Percentiles rank a stretch among this genome's conserved stretches.
Conservation (phyloP, 2,888 invertebrate genomes). For the Stenchaetothrips biformis region DNA sequence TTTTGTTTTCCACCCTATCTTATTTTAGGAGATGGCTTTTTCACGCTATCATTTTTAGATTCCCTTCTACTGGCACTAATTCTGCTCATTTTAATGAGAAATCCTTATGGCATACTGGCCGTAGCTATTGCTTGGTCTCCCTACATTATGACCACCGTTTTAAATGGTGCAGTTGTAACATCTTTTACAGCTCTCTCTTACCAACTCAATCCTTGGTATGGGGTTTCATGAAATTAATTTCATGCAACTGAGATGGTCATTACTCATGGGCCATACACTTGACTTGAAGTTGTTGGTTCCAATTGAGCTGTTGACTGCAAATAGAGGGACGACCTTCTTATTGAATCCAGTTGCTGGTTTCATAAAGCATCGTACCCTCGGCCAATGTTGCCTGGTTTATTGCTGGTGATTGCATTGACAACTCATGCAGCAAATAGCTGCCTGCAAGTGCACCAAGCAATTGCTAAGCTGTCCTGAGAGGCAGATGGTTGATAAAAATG, state of each 20-base stretch:
- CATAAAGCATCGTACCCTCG: neutral
- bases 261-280: neutral
- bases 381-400: neutral
- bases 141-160: neutral
- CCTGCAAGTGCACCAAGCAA: conserved; percentile 2
- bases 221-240: neutral
- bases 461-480: neutral
- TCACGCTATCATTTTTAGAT: neutral
- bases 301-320: neutral
- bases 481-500: conserved; percentile 20
- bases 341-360: neutral
- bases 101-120: neutral
- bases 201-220: neutral
- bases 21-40: neutral
- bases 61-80: neutral
- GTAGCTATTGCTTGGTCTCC: neutral
- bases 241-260: neutral
- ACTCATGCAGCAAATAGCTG: neutral
- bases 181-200: neutral
- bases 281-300: neutral
- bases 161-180: neutral
- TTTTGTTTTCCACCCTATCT: no score
- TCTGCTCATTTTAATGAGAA: neutral
- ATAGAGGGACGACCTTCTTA: neutral
- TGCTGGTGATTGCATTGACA: conserved; percentile 14